Conservation (phyloP, 2,888 invertebrate species). For the Mimas tiliae region DNA sequence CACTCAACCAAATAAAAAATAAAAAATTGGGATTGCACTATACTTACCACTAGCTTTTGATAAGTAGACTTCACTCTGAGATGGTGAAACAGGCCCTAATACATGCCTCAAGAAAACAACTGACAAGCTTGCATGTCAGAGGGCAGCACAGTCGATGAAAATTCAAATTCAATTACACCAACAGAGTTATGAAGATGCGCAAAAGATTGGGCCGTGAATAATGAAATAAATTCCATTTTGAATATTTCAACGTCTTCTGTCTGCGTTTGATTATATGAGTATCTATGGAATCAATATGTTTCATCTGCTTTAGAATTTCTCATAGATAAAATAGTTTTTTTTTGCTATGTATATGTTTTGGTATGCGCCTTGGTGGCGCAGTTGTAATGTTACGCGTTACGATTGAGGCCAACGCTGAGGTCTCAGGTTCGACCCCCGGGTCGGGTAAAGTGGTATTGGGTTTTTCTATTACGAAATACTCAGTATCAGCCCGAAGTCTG, state of each 20-base stretch:
- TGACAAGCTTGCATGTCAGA: background rate
- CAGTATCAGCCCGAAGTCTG: too few species aligned
- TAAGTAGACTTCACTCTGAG: too few species aligned
- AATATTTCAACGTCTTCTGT: conserved; percentile 12
- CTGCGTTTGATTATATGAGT: conserved; percentile 15
- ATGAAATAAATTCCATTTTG: conserved; percentile 22
- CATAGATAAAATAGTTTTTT: background rate
- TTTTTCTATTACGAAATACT: too few species aligned
- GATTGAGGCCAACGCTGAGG: too few species aligned
- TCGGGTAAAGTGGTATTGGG: too few species aligned
- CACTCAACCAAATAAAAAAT: too few species aligned
- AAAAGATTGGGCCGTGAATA: conserved; percentile 27
- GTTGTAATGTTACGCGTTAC: too few species aligned
- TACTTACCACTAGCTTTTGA: too few species aligned
- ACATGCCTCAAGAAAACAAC: background rate
- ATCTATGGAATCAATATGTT: conserved; percentile 13
- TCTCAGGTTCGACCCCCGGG: too few species aligned
- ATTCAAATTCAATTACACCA: conserved; percentile 11
- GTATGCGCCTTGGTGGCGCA: too few species aligned
- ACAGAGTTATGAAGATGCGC: conserved; percentile 37
- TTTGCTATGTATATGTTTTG: background rate
- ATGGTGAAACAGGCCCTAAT: background rate
- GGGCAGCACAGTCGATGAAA: conserved; percentile 5
- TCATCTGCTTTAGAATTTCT: background rate
- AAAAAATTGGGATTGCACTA: too few species aligned